These are phyloP conservation scores for Drosophila nr. perissopoda DNA, from an alignment of 2,888 invertebrate species.

Conservation along the genomic window DNA sequence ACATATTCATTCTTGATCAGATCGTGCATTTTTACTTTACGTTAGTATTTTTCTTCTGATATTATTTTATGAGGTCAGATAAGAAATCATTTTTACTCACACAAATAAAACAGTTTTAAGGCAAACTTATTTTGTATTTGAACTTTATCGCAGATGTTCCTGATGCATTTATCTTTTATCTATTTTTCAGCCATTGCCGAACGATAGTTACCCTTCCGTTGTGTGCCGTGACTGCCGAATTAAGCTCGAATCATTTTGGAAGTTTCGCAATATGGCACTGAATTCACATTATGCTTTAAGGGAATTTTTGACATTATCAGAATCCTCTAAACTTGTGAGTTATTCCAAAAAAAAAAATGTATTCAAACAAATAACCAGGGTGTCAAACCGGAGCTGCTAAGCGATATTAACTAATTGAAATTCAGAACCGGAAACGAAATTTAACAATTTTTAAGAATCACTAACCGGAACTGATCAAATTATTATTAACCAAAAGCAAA, in stretches of 20 bases:
- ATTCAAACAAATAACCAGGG: background rate
- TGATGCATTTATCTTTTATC: background rate
- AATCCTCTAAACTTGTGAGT: constrained; percentile 87
- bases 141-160: background rate
- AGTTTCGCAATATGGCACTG: constrained; percentile 91
- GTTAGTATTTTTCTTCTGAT: background rate
- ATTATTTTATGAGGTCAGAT: background rate
- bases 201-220: constrained; percentile 91
- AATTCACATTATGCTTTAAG: constrained; percentile 91
- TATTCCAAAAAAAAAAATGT: background rate
- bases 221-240: constrained; percentile 91
- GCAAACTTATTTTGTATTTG: background rate
- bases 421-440: background rate
- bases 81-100: background rate
- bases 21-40: background rate
- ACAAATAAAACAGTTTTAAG: background rate
- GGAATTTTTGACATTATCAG: constrained; percentile 91
- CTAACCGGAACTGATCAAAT: background rate
- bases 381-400: background rate
- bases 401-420: background rate
- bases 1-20: background rate
- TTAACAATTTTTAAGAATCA: background rate
- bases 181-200: constrained; percentile 86
- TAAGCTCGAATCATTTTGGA: constrained; percentile 91
- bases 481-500: background rate